Percentiles rank a stretch among this genome's conserved stretches.
Evolutionary conservation across 2,113 vertebrate genomes (phyloP).

Genomic region (Tragelaphus buxtoni): DNA sequence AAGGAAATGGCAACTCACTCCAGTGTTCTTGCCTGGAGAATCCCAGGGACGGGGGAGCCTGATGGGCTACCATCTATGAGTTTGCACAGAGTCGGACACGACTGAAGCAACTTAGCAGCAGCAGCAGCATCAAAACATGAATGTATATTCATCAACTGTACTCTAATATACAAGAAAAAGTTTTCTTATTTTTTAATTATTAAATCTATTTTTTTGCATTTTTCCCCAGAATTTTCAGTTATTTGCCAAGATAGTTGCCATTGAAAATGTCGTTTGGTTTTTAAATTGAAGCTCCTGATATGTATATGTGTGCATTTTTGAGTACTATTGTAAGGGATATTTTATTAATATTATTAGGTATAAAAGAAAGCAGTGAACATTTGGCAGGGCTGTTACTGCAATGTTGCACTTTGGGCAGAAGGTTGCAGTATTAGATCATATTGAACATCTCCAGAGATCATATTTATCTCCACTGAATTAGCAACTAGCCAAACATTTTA

Average conservation of each 20-base stretch:
- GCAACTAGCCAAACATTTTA: not conserved
- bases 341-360: not conserved
- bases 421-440: conserved; percentile 76
- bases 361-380: not conserved
- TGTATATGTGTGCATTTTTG: not conserved
- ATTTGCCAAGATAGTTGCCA: not conserved
- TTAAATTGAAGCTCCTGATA: not conserved
- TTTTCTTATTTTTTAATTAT: not conserved
- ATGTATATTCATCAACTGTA: not conserved
- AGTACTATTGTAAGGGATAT: not conserved
- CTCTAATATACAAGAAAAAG: not conserved
- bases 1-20: not conserved
- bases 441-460: conserved; percentile 35
- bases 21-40: not conserved
- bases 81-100: accelerated
- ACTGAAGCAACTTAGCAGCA: not conserved
- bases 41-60: not conserved
- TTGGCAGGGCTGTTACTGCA: conserved; percentile 29
- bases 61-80: not conserved
- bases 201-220: not conserved
- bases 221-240: not conserved
- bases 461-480: not conserved
- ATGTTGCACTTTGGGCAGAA: conserved; percentile 73
- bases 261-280: not conserved
- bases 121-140: not conserved